Evolutionary conservation across 2,888 invertebrate genomes (phyloP).

Genomic region (Leptinotarsa tumamoca): DNA sequence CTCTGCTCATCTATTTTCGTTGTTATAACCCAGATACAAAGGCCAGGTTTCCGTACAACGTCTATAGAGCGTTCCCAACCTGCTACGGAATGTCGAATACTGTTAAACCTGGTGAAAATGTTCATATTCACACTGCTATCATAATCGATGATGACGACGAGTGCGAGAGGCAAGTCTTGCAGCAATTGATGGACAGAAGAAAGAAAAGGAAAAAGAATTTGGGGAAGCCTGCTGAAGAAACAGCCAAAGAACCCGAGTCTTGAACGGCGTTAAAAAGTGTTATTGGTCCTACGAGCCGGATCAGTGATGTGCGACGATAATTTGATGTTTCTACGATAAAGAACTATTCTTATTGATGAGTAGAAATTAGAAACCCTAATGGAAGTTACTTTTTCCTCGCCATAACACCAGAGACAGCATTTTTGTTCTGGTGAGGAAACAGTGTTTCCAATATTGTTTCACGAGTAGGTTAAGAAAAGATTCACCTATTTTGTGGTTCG

Average conservation of each 20-base stretch:
- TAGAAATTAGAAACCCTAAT: too few relatives aligned
- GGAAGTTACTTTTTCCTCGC: too few relatives aligned
- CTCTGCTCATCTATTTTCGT: neutral
- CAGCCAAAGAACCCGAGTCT: too few relatives aligned
- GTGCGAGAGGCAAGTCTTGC: conserved; percentile 33
- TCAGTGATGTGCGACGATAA: neutral
- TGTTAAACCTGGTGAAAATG: conserved; percentile 33
- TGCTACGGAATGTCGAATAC: conserved; percentile 25
- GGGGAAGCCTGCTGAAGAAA: neutral
- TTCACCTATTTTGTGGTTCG: too few relatives aligned
- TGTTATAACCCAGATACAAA: neutral
- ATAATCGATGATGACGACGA: conserved; percentile 46
- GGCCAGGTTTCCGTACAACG: conserved; percentile 23
- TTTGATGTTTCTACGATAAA: too few relatives aligned
- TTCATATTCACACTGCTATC: conserved; percentile 43
- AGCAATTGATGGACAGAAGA: conserved; percentile 25
- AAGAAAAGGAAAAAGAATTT: neutral
- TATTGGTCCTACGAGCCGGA: conserved; percentile 1
- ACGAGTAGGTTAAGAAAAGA: too few relatives aligned
- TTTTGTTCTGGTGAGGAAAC: too few relatives aligned
- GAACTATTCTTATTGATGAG: too few relatives aligned
- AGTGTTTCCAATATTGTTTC: too few relatives aligned
- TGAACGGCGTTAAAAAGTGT: neutral
- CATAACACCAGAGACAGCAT: too few relatives aligned
- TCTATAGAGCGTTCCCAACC: conserved; percentile 23